These are phyloP conservation scores for Columba janthina DNA, from an alignment of 2,113 vertebrate genomes.

Conservation along the genomic window DNA sequence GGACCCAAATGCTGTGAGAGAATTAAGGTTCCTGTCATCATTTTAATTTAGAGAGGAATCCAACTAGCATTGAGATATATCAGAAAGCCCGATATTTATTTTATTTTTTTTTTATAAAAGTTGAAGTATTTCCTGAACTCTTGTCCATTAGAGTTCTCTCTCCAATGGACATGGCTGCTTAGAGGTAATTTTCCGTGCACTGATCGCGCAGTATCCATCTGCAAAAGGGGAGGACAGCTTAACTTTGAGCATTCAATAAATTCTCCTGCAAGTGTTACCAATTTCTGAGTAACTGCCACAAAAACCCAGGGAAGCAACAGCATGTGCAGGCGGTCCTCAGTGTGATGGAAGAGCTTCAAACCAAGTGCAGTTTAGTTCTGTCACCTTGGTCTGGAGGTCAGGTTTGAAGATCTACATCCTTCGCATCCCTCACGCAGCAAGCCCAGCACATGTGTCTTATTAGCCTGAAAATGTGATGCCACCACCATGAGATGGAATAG, in stretches of 20 bases:
- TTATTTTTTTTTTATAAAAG: background rate
- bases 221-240: background rate
- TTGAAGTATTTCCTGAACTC: background rate
- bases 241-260: background rate
- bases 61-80: rapidly evolving
- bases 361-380: background rate
- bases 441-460: background rate
- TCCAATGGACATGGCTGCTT: background rate
- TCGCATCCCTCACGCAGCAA: background rate
- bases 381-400: background rate
- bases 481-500: background rate
- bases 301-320: background rate
- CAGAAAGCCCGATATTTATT: background rate
- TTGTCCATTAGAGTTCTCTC: background rate
- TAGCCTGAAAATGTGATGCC: background rate
- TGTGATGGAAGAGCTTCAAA: background rate
- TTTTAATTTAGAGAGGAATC: background rate
- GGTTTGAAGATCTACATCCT: background rate
- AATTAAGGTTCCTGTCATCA: background rate
- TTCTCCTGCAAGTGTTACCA: background rate
- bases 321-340: background rate
- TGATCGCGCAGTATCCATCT: background rate
- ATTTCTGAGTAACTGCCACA: background rate
- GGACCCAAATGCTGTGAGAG: background rate
- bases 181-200: background rate